Evolutionary conservation across 1,140 invertebrate genomes (phyloP), one percentile per base, ranked within the genome.

Genomic region (Delia radicum): DNA sequence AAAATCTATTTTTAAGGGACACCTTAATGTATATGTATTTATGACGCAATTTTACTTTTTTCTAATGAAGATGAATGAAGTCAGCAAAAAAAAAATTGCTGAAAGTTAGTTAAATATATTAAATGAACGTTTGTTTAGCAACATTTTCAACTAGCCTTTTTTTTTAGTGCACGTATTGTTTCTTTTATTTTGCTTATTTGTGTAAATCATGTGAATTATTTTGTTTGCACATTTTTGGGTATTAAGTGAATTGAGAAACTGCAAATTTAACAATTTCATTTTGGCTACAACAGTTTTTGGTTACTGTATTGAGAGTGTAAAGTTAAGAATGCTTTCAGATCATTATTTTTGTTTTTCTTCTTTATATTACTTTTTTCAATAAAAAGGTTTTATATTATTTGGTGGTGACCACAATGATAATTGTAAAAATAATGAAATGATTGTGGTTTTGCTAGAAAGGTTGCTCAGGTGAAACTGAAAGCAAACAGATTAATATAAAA

Each of bases 361-460:
- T 37, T 37, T 10, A 37, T 37, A 10, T 37, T 0, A 37, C 8
- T 37, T 37, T 37, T 10, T 37, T 37, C 13, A 1, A 37, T 37
- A 10, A 37, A 37, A 37, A 37, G 8, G 3, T 37, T 13, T 37
- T 7, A 10, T 37, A 13, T 37, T 37, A 10, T 7, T 37, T 37
- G n/a, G n/a, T 13, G 13, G 13, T 37, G 13, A 55, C n/a, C 48
- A 55, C 4, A 55, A 55, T 4, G n/a, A 55, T 55, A 48, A 48
- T 48, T 15, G 42, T 48, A 55, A 55, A 55, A 55, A 55, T 55
- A 55, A 55, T 55, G 48, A 55, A 55, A 55, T 55, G n/a, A 55
- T 55, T 55, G 48, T 55, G 48, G 48, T 55, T 55, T 21, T 55
- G 3, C 2, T 55, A 21, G 4, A 55, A 55, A 55, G 1, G n/a